These are phyloP conservation scores for Sepioteuthis lessoniana DNA, from an alignment of 2,888 invertebrate genomes.

Conservation along the genomic window DNA sequence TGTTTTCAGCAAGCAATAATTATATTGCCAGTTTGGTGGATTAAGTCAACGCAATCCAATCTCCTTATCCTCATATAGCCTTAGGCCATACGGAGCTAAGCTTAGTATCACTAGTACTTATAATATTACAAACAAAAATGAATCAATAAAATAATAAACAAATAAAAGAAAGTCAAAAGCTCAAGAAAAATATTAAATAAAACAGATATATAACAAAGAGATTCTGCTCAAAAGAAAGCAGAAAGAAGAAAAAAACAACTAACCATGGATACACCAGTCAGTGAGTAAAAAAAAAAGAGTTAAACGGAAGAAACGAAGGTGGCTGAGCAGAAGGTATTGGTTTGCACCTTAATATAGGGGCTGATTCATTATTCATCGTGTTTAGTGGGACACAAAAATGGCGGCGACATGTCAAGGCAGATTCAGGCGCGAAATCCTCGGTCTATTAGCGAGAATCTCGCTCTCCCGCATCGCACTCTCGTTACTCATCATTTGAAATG, in stretches of 20 bases:
- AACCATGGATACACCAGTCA: not conserved
- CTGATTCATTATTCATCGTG: constrained; percentile 12
- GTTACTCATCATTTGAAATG: constrained; percentile 23
- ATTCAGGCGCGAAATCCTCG: not conserved
- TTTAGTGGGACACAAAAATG: not conserved
- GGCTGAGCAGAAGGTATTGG: not conserved
- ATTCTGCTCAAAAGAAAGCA: not conserved
- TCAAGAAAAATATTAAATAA: not conserved
- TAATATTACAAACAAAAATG: no score
- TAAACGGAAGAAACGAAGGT: not conserved
- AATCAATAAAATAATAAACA: no score
- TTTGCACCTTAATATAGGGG: constrained; percentile 18
- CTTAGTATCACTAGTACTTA: no score
- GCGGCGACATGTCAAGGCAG: not conserved
- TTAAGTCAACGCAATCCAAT: no score
- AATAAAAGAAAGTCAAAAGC: no score
- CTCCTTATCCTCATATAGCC: no score
- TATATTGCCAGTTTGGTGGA: no score
- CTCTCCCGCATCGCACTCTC: not conserved
- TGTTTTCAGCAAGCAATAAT: no score
- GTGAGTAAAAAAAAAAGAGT: not conserved
- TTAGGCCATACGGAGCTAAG: no score
- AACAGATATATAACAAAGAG: not conserved
- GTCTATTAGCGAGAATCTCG: constrained; percentile 2
- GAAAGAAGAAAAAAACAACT: not conserved